phyloP scores from a whole-genome alignment of 92 coral and sea anemone species.

The Heliopora coerulea region DNA sequence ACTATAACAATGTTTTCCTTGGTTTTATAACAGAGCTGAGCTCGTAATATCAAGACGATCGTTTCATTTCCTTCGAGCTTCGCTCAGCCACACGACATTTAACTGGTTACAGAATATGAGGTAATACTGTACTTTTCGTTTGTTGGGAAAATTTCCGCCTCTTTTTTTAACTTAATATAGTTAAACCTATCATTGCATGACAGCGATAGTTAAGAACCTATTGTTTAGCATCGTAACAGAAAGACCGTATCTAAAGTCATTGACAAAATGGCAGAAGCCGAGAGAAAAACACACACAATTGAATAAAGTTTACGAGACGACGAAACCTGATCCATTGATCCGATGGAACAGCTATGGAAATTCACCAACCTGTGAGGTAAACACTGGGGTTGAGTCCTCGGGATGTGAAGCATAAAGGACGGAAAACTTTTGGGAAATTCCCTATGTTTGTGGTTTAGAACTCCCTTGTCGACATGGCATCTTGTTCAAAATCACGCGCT shows the following conservation, averaged over 20 bases:
- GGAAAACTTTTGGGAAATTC: slow-evolving; percentile 22
- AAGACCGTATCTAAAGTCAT: not conserved
- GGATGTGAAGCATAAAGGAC: not conserved
- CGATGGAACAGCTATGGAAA: not conserved
- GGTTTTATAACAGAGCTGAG: too few relatives aligned
- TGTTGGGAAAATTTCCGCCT: too few relatives aligned
- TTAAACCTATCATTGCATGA: too few relatives aligned
- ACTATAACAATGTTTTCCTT: not conserved
- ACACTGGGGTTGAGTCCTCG: not conserved
- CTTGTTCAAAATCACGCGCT: slow-evolving; percentile 99
- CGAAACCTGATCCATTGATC: not conserved
- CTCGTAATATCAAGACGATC: too few relatives aligned
- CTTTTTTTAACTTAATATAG: too few relatives aligned
- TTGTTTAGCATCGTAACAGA: not conserved
- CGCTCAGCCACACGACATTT: too few relatives aligned
- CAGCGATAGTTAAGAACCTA: too few relatives aligned
- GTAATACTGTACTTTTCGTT: too few relatives aligned
- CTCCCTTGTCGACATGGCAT: slow-evolving; percentile 52
- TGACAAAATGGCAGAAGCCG: slow-evolving; percentile 17
- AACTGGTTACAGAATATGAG: too few relatives aligned
- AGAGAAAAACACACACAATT: not conserved
- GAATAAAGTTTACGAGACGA: not conserved
- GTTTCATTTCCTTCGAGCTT: too few relatives aligned
- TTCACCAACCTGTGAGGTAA: slow-evolving; percentile 15
- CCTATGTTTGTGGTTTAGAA: slow-evolving; percentile 6